Conservation (phyloP, 2,797 vertebrate species). For the Smutsia temminckii region DNA sequence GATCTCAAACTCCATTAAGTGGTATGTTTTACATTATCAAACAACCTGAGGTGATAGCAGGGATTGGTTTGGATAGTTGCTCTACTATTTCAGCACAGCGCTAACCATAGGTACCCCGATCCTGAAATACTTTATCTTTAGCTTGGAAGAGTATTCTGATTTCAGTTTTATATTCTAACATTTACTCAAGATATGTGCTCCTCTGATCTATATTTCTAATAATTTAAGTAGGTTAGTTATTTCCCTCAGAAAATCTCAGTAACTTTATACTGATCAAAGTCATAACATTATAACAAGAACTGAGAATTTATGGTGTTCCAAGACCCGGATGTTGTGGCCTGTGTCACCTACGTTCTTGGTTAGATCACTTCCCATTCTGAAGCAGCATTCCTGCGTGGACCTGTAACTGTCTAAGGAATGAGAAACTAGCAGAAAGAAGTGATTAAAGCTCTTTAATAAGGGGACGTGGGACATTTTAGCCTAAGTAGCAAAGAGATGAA, state of each 20-base stretch:
- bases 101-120: not conserved
- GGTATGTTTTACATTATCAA: not conserved
- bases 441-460: not conserved
- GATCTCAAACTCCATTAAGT: not conserved
- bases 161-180: not conserved
- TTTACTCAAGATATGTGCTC: not conserved
- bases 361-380: not conserved
- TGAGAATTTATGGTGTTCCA: not conserved
- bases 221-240: not conserved
- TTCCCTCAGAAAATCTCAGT: not conserved
- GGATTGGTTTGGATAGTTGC: not conserved
- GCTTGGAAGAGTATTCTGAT: not conserved
- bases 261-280: not conserved
- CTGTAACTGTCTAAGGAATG: not conserved
- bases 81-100: not conserved
- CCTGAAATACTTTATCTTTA: not conserved
- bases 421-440: not conserved
- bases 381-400: not conserved
- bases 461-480: not conserved
- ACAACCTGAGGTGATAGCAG: not conserved
- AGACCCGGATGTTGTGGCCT: not conserved
- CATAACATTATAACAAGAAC: not conserved
- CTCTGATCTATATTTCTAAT: not conserved
- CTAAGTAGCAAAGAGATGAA: not conserved
- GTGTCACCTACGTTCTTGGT: not conserved